Evolutionary conservation across 2,888 invertebrate species (phyloP).

Genomic region (Gandaritis pyraliata): DNA sequence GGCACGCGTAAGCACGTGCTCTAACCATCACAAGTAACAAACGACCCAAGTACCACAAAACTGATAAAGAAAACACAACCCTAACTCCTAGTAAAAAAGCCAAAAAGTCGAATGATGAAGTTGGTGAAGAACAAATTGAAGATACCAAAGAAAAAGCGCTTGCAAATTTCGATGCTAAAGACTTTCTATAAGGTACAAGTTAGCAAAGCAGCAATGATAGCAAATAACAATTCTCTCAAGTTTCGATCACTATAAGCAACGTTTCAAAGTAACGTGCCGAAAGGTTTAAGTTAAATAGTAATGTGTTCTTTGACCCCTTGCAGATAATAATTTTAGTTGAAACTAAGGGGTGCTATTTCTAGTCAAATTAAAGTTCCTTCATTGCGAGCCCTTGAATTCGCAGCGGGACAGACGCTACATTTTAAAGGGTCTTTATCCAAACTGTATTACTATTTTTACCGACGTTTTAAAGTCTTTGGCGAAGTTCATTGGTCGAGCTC

Average conservation of each 20-base stretch:
- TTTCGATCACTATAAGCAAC: slow-evolving; percentile 70
- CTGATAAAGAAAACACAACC: slow-evolving; percentile 45
- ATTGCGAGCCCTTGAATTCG: slow-evolving; percentile 61
- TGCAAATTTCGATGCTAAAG: slow-evolving; percentile 61
- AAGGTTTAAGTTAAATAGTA: slow-evolving; percentile 72
- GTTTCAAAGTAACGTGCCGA: slow-evolving; percentile 70
- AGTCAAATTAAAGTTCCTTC: slow-evolving; percentile 74
- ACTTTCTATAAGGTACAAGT: slow-evolving; percentile 60
- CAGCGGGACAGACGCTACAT: slow-evolving; percentile 54
- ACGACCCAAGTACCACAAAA: slow-evolving; percentile 45
- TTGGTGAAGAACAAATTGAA: slow-evolving; percentile 48
- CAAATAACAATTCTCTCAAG: slow-evolving; percentile 54
- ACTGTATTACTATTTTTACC: not conserved
- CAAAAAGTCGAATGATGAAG: slow-evolving; percentile 37
- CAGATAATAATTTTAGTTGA: slow-evolving; percentile 75
- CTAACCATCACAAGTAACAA: slow-evolving; percentile 39
- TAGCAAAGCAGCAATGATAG: slow-evolving; percentile 52
- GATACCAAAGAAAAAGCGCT: slow-evolving; percentile 50
- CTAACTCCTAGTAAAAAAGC: slow-evolving; percentile 31
- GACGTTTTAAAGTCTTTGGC: not conserved
- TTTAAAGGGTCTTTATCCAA: slow-evolving; percentile 49
- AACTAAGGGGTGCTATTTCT: slow-evolving; percentile 72
- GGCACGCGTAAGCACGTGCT: slow-evolving; percentile 83
- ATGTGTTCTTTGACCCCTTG: slow-evolving; percentile 79
- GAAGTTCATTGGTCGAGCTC: slow-evolving; percentile 21